Percentiles rank a stretch among this genome's conserved stretches.
Conservation (phyloP, 2,888 invertebrate genomes). For the Leptopilina myrica region DNA sequence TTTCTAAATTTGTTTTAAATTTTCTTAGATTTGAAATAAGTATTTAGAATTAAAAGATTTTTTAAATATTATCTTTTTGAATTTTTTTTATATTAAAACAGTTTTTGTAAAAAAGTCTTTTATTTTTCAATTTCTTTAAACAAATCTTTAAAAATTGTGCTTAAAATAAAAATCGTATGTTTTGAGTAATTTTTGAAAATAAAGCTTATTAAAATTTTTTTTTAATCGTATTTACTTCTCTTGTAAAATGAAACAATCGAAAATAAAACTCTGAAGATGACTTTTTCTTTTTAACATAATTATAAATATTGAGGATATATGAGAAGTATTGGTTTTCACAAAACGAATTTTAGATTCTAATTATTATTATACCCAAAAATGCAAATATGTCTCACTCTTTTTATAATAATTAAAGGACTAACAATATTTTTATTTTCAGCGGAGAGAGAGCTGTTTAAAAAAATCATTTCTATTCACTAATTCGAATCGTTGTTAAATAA, state of each 20-base stretch:
- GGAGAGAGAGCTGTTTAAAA: constrained; percentile 65
- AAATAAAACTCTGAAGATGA: not conserved
- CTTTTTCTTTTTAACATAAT: constrained; percentile 30
- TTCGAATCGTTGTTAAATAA: constrained; percentile 64
- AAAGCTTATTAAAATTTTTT: not conserved
- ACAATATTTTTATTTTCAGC: constrained; percentile 69
- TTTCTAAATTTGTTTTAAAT: too few species aligned
- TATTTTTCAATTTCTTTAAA: too few species aligned
- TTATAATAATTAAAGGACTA: constrained; percentile 53
- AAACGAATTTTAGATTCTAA: constrained; percentile 34
- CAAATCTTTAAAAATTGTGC: too few species aligned
- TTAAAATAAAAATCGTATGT: too few species aligned
- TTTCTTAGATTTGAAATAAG: too few species aligned
- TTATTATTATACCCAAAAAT: constrained; percentile 18
- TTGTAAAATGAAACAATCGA: not conserved
- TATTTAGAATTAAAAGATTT: too few species aligned
- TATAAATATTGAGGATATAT: constrained; percentile 27
- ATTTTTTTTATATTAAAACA: too few species aligned
- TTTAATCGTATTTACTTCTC: not conserved
- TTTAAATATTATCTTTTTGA: too few species aligned
- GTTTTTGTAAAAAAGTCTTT: too few species aligned
- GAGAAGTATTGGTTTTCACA: constrained; percentile 19
- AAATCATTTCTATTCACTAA: constrained; percentile 58
- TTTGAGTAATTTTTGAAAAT: too few species aligned
- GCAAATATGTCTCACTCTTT: constrained; percentile 24